Conservation (phyloP, 2,113 vertebrate genomes). For the Bufo bufo region DNA sequence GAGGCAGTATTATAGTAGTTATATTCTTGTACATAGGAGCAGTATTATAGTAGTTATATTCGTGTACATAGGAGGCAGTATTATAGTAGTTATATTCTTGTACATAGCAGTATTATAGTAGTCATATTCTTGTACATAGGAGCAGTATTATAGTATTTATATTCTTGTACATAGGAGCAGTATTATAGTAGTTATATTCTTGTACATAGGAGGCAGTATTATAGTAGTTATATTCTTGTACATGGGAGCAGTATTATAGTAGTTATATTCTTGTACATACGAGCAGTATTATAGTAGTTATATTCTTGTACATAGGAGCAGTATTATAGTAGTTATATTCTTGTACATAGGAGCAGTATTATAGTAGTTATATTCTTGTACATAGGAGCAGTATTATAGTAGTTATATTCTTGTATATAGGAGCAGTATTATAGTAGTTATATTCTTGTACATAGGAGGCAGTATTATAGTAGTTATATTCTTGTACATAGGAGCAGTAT, state of each 20-base stretch:
- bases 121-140: no score
- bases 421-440: neutral
- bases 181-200: slow-evolving; percentile 5
- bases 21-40: neutral
- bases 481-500: neutral
- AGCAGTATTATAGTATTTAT: neutral
- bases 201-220: neutral
- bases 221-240: neutral
- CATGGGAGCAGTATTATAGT: no score
- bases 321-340: no score
- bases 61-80: neutral
- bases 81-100: slow-evolving; percentile 7
- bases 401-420: neutral
- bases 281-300: neutral
- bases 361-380: neutral
- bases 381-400: no score
- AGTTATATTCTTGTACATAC: no score
- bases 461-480: no score
- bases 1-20: neutral
- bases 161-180: neutral
- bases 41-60: slow-evolving; percentile 7
- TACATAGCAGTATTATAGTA: neutral
- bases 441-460: neutral
- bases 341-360: neutral
- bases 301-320: no score